Base-by-base conservation (phyloP, 2,888 invertebrate species). In the Drosophila putrida region DNA sequence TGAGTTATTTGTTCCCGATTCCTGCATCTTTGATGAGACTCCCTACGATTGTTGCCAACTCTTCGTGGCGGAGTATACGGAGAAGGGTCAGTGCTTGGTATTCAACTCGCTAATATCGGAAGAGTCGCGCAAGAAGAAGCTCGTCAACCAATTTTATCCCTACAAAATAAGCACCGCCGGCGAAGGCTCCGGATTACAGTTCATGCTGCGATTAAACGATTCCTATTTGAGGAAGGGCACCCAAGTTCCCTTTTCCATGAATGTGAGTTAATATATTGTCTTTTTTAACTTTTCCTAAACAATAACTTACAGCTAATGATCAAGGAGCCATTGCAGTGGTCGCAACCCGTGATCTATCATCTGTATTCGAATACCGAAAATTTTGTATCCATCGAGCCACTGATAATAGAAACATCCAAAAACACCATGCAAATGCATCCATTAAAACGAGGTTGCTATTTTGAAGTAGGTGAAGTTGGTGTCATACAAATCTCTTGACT, bases 21-120 rank as follows among this genome's bases (percentile, higher is more conserved):
- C 81, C 9, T 94, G 93, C 53, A 83, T 90, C 88, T 93, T 93
- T 89, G 91, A 93, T 9, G 90, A 91, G 38, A 80, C 88, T 6
- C 60, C 80, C 10, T 80, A 91, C 13, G 89, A 93, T 11, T 94
- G 93, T 66, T 93, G 93, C 65, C 90, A 91, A 25, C 79, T 93
- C 4, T 93, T 94, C 71, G 90, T 93, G 43, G 70, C 86, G 3
- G 93, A 93, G 72, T 89, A 81, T 60, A 93, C 93, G 1, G 92
- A 92, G 33, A 90, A 89, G 47, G 93, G 93, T 0, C 33, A 35
- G 28, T 93, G 93, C 55, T 89, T 93, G 83, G 91, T 93, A 0
- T 93, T 93, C 80, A 93, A 93, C 78, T 93, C 93, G 0, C 80
- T 90, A 20, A 79, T 90, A 3, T 90, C 91, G 11, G 78, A 81